Conservation (phyloP, 2,888 invertebrate species). For the Sinhomidia bicolor region DNA sequence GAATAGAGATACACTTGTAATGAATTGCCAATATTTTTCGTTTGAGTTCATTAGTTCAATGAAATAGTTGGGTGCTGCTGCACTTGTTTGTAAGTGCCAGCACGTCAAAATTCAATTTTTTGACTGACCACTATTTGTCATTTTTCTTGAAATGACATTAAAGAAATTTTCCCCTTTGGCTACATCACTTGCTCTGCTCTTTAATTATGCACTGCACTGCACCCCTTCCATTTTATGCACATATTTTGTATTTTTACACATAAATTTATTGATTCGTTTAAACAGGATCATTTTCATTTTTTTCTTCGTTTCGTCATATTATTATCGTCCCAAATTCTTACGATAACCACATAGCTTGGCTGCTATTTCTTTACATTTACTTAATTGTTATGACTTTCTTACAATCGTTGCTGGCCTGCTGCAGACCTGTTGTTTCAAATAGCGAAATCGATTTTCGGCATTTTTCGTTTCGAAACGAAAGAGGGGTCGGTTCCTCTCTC, state of each 20-base stretch:
- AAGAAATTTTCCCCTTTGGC: constrained; percentile 5
- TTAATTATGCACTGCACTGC: neutral
- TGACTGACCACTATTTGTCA: constrained; percentile 20
- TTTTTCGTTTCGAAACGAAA: constrained; percentile 18
- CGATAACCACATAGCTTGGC: neutral
- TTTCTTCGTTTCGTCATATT: too few species aligned
- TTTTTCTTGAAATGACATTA: constrained; percentile 18
- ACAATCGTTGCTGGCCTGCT: neutral
- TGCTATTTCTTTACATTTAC: constrained; percentile 1
- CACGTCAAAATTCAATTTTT: neutral
- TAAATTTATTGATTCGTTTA: neutral
- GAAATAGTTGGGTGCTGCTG: neutral
- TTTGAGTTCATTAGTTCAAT: constrained; percentile 28
- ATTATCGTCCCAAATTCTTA: constrained; percentile 7
- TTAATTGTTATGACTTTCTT: constrained; percentile 20
- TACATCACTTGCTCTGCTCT: neutral
- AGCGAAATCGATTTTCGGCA: constrained; percentile 53
- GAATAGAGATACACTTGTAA: constrained; percentile 24
- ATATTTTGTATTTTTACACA: constrained; percentile 15
- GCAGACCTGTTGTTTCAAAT: constrained; percentile 7
- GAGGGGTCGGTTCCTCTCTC: constrained; percentile 18
- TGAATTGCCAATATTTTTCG: constrained; percentile 31
- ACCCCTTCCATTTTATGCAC: neutral
- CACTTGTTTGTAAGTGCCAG: too few species aligned
- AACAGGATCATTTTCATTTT: neutral